Evolutionary conservation across 64 coral and sea anemone genomes (phyloP), one percentile per base, ranked within the genome.

Genomic region (Montipora capricornis): DNA sequence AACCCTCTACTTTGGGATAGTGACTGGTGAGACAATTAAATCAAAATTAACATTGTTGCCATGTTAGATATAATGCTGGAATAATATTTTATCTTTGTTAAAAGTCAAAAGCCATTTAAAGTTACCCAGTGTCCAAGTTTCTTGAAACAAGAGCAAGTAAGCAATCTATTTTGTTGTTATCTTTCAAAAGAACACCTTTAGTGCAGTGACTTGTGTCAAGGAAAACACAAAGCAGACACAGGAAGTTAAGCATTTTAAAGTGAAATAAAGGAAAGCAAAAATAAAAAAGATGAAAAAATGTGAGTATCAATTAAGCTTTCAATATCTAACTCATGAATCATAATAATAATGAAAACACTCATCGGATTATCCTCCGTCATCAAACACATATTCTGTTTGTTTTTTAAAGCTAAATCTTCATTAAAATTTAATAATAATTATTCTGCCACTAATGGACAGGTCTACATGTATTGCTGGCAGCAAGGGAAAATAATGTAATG

Each of bases 121-220:
- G 13, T 8, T 93, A 93, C 91, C 82, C 91, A 53, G 71, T 93
- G 12, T 87, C 91, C 29, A 62, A 44, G 20, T 78, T n/a, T 64
- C 83, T 87, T 79, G 58, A 16, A 51, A 87, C 68, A 67, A 87
- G 74, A 45, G 91, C 48, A 47, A 93, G 74, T 13, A 93, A 59
- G 44, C 91, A 93, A 26, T 61, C 49, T 62, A 80, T 59, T 51
- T 86, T 77, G 45, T 48, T 81, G 45, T 87, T 70, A 46, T 93
- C 91, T 52, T 88, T 93, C n/a, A 93, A 16, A 15, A 93, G 83
- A 47, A 82, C 75, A 53, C 91, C 91, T 37, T 73, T 82, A 58
- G 66, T 77, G 19, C 91, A 93, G 83, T 93, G 68, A 11, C 8
- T 0, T 48, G 0, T 44, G 11, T 76, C 55, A 77, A 87, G 58